These are phyloP conservation scores for Parelbella ahira DNA, from an alignment of 2,888 invertebrate genomes.

Conservation along the genomic window DNA sequence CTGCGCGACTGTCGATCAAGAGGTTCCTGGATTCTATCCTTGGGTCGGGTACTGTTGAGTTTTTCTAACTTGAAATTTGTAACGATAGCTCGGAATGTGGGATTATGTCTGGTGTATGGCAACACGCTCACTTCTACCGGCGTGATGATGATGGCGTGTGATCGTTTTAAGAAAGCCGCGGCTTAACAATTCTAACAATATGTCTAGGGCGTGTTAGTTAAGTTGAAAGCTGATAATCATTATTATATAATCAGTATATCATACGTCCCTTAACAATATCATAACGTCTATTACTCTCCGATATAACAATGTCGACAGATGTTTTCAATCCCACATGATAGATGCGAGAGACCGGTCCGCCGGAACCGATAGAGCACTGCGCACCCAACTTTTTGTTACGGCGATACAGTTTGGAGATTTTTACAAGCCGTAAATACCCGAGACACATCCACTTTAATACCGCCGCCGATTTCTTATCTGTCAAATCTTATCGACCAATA, in stretches of 20 bases:
- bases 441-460: slow-evolving; percentile 72
- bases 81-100: too few relatives aligned
- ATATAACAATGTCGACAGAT: slow-evolving; percentile 63
- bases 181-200: slow-evolving; percentile 13
- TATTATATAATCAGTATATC: slow-evolving; percentile 11
- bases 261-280: slow-evolving; percentile 10
- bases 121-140: too few relatives aligned
- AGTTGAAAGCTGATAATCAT: slow-evolving; percentile 16
- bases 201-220: slow-evolving; percentile 12
- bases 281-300: slow-evolving; percentile 16
- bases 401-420: slow-evolving; percentile 67
- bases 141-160: too few relatives aligned
- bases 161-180: too few relatives aligned
- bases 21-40: too few relatives aligned
- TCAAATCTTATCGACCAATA: slow-evolving; percentile 78
- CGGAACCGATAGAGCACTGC: slow-evolving; percentile 46
- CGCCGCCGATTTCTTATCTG: slow-evolving; percentile 67
- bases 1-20: too few relatives aligned
- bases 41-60: too few relatives aligned
- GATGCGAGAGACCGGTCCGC: slow-evolving; percentile 44
- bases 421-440: slow-evolving; percentile 63
- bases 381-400: slow-evolving; percentile 48
- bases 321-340: slow-evolving; percentile 66
- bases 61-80: too few relatives aligned
- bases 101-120: too few relatives aligned